Evolutionary conservation across 2,888 invertebrate genomes (phyloP).

Genomic region (Adelognathus sp.): DNA sequence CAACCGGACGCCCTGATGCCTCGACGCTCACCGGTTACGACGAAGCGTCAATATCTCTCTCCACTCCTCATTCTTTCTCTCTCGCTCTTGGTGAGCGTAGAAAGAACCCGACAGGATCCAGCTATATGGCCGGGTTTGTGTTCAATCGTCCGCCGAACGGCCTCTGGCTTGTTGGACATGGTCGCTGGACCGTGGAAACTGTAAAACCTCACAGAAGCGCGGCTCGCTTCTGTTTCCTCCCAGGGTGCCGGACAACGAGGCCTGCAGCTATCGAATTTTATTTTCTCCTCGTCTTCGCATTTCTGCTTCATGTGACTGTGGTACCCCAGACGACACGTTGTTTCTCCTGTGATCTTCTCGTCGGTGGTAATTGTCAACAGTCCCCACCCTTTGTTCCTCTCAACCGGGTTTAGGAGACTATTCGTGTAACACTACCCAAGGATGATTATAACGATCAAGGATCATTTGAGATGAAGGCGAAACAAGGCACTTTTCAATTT

Average conservation of each 20-base stretch:
- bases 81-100: too few species aligned
- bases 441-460: too few species aligned
- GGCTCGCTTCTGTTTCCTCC: constrained; percentile 8
- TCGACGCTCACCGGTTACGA: constrained; percentile 24
- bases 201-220: constrained; percentile 55
- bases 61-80: too few species aligned
- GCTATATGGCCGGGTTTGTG: not conserved
- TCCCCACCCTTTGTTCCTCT: too few species aligned
- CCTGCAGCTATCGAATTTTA: constrained; percentile 38
- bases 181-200: constrained; percentile 48
- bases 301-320: too few species aligned
- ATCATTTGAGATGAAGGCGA: too few species aligned
- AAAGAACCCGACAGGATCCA: constrained; percentile 18
- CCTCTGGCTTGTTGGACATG: constrained; percentile 48
- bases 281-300: constrained; percentile 8
- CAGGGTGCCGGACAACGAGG: not conserved
- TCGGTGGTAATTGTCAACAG: too few species aligned
- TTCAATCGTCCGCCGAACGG: constrained; percentile 19
- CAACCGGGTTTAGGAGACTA: too few species aligned
- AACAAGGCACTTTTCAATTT: too few species aligned
- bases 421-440: too few species aligned
- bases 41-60: not conserved
- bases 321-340: too few species aligned
- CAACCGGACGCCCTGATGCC: constrained; percentile 50
- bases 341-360: too few species aligned